Percentiles rank a stretch among this genome's conserved stretches.
These are phyloP conservation scores for Tetragnatha montana DNA, from an alignment of 2,888 invertebrate genomes.

Conservation along the genomic window DNA sequence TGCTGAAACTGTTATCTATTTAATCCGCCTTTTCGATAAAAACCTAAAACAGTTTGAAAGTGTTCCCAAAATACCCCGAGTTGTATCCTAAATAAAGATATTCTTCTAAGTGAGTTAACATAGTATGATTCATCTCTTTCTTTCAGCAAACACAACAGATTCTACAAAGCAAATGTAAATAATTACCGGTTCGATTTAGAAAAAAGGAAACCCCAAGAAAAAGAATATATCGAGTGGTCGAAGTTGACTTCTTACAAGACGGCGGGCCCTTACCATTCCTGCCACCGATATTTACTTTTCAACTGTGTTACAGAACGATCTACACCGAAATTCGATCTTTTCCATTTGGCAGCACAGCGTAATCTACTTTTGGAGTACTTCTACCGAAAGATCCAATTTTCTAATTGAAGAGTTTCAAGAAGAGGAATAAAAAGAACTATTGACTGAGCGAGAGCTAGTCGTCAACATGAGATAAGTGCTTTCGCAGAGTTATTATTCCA, in stretches of 20 bases:
- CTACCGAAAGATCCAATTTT: conserved; percentile 2
- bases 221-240: neutral
- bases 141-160: neutral
- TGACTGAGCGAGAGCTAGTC: neutral
- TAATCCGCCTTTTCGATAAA: no score
- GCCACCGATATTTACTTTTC: conserved; percentile 20
- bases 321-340: conserved; percentile 3
- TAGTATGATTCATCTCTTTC: neutral
- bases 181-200: neutral
- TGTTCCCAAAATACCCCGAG: no score
- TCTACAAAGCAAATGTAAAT: neutral
- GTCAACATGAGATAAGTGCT: neutral
- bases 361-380: conserved; percentile 28
- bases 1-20: no score
- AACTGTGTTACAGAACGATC: conserved; percentile 3
- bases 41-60: no score
- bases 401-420: conserved; percentile 26
- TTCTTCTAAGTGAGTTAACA: neutral
- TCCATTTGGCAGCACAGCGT: conserved; percentile 7
- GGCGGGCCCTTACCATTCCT: neutral
- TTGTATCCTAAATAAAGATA: neutral
- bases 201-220: neutral
- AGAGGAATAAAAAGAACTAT: neutral
- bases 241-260: neutral
- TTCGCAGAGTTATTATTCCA: neutral